Conservation (phyloP, 1,140 invertebrate genomes). For the Adoxophyes honmai region DNA sequence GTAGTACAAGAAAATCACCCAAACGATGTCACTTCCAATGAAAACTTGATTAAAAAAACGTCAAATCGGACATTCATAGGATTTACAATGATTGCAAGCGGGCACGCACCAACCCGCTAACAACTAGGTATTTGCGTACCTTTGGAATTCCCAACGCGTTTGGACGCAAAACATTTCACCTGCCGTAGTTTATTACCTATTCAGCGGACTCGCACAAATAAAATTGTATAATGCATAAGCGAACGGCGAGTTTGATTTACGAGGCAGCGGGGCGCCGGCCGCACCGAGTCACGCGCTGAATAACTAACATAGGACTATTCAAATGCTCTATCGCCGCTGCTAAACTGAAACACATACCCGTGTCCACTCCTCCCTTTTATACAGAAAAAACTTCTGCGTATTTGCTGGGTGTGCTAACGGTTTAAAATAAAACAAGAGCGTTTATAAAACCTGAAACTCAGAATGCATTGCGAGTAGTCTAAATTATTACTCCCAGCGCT, state of each 20-base stretch:
- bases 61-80: too few relatives aligned
- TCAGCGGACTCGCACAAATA: conserved; percentile 74
- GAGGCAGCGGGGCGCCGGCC: conserved; percentile 45
- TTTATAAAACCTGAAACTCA: too few relatives aligned
- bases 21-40: too few relatives aligned
- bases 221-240: conserved; percentile 77
- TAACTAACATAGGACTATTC: conserved; percentile 64
- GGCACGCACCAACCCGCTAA: background rate
- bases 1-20: too few relatives aligned
- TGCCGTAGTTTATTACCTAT: conserved; percentile 74
- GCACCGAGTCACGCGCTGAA: conserved; percentile 56
- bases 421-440: too few relatives aligned
- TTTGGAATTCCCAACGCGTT: conserved; percentile 60
- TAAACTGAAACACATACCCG: background rate
- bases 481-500: too few relatives aligned
- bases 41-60: too few relatives aligned
- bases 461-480: too few relatives aligned
- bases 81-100: background rate
- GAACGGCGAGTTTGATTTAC: conserved; percentile 75
- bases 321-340: conserved; percentile 29
- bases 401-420: too few relatives aligned
- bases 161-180: conserved; percentile 60
- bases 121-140: conserved; percentile 49
- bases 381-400: too few relatives aligned
- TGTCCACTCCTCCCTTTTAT: background rate